Evolutionary conservation across 1,140 invertebrate species (phyloP).

Genomic region (Danaus melanippus): DNA sequence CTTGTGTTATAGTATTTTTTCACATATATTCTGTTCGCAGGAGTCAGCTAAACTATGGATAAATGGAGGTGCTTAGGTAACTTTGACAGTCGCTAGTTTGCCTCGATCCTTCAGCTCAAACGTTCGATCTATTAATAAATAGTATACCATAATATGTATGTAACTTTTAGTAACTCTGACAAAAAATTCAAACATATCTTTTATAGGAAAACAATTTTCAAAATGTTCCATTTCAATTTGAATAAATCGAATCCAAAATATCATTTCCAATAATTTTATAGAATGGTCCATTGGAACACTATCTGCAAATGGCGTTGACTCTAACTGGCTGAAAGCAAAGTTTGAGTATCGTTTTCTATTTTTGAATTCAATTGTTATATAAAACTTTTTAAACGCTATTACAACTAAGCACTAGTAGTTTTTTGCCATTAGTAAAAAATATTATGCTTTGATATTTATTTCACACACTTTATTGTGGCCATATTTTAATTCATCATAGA

Average conservation of each 20-base stretch:
- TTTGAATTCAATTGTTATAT: conserved; percentile 28
- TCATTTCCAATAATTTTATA: conserved; percentile 52
- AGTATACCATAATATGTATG: neutral
- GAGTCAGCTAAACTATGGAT: conserved; percentile 18
- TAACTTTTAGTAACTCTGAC: too few species aligned
- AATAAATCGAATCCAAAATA: conserved; percentile 40
- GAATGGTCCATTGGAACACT: conserved; percentile 34
- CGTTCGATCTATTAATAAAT: conserved; percentile 27
- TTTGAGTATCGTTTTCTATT: conserved; percentile 49
- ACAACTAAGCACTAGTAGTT: too few species aligned
- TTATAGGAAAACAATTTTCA: too few species aligned
- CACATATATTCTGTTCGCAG: too few species aligned
- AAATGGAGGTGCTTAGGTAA: conserved; percentile 31
- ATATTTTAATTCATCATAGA: too few species aligned
- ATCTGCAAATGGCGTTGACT: conserved; percentile 47
- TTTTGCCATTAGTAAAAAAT: too few species aligned
- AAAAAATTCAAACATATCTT: too few species aligned
- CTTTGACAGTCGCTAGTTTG: conserved; percentile 15
- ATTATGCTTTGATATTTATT: too few species aligned
- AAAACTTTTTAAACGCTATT: conserved; percentile 31
- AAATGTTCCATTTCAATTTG: conserved; percentile 40
- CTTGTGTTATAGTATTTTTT: too few species aligned
- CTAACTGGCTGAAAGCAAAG: conserved; percentile 50
- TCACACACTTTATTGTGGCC: too few species aligned
- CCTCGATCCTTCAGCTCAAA: conserved; percentile 20